These are phyloP conservation scores for Gorsachius magnificus DNA, from an alignment of 2,797 vertebrate species.

Conservation along the genomic window DNA sequence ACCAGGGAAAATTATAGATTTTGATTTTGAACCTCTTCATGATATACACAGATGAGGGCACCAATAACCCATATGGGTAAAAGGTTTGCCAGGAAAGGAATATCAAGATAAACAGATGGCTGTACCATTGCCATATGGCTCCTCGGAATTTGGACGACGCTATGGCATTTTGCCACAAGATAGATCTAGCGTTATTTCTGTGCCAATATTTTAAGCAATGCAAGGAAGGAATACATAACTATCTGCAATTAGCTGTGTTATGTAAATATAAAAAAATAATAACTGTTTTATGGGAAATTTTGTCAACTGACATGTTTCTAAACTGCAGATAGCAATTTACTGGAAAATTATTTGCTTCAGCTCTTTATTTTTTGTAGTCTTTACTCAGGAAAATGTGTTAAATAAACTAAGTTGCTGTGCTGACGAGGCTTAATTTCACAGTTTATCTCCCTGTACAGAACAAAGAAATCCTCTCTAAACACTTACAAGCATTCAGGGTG, in stretches of 20 bases:
- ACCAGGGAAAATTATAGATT: conserved; percentile 47
- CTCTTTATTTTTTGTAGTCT: not conserved
- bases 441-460: conserved; percentile 17
- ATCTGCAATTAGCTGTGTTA: conserved; percentile 48
- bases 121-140: conserved; percentile 74
- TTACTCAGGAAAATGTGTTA: not conserved
- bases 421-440: conserved; percentile 43
- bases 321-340: conserved; percentile 16
- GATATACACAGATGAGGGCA: conserved; percentile 72
- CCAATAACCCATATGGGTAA: conserved; percentile 75
- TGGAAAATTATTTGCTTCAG: not conserved
- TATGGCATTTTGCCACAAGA: conserved; percentile 71
- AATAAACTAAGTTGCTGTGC: conserved; percentile 21
- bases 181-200: conserved; percentile 57
- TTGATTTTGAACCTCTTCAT: conserved; percentile 55
- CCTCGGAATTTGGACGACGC: conserved; percentile 42
- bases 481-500: not conserved
- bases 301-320: not conserved
- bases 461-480: conserved; percentile 18
- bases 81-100: conserved; percentile 74
- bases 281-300: not conserved
- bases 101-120: conserved; percentile 78
- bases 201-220: conserved; percentile 62
- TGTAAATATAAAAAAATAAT: conserved; percentile 46
- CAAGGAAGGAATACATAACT: conserved; percentile 48